Percentiles rank a stretch among this genome's conserved stretches.
Conservation (phyloP, 1,140 invertebrate genomes). For the Augochlora pura region DNA sequence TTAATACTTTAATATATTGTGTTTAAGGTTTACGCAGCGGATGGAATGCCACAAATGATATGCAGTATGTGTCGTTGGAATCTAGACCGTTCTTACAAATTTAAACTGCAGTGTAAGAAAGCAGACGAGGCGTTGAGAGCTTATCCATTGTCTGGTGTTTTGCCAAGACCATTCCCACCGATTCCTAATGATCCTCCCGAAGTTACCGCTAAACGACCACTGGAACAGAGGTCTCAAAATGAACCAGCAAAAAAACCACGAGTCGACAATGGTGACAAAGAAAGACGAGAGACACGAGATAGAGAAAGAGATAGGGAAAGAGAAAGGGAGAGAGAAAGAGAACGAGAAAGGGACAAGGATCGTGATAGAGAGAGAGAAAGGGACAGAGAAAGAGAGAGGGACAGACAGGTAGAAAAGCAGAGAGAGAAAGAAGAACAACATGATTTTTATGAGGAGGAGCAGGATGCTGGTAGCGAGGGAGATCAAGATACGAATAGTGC, state of each 20-base stretch:
- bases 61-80: conserved; percentile 85
- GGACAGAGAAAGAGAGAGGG: conserved; percentile 11
- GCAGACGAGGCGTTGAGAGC: conserved; percentile 85
- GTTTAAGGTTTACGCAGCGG: conserved; percentile 84
- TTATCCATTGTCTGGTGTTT: conserved; percentile 84
- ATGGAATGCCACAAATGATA: conserved; percentile 87
- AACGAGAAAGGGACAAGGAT: conserved; percentile 51
- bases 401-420: conserved; percentile 61
- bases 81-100: conserved; percentile 85
- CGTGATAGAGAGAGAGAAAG: conserved; percentile 56
- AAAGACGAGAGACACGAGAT: conserved; percentile 57
- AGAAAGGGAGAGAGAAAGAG: conserved; percentile 32
- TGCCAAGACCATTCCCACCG: conserved; percentile 79
- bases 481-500: conserved; percentile 65
- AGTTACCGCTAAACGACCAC: conserved; percentile 58
- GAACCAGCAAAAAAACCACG: conserved; percentile 70
- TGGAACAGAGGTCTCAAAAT: conserved; percentile 65
- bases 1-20: conserved; percentile 42
- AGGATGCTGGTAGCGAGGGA: conserved; percentile 78
- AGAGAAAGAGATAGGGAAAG: conserved; percentile 63
- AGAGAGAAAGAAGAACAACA: conserved; percentile 61
- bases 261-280: conserved; percentile 74
- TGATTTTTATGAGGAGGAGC: conserved; percentile 78
- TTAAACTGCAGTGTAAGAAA: conserved; percentile 87
- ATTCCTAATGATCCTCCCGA: conserved; percentile 69